These are phyloP conservation scores for Chymomyza caudatula DNA, from an alignment of 2,888 invertebrate species.

Conservation along the genomic window DNA sequence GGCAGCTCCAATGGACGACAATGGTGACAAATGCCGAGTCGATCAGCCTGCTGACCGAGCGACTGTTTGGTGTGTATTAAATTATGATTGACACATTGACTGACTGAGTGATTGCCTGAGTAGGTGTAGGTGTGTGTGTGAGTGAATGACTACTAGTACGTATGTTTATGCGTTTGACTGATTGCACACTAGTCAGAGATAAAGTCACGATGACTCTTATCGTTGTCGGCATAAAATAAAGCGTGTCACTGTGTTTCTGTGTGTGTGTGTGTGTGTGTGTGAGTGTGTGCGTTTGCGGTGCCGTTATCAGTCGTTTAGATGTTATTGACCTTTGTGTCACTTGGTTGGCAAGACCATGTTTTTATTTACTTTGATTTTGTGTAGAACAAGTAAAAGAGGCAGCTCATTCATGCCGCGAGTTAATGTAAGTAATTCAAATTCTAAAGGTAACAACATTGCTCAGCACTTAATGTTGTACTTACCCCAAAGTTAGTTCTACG, in stretches of 20 bases:
- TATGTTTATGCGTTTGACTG: too few relatives aligned
- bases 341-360: not conserved
- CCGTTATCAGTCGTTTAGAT: slow-evolving; percentile 29
- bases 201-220: slow-evolving; percentile 1
- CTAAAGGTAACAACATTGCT: not conserved
- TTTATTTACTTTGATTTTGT: not conserved
- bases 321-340: slow-evolving; percentile 50
- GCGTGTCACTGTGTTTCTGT: not conserved
- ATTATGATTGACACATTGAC: slow-evolving; percentile 71
- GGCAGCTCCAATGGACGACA: not conserved
- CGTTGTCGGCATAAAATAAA: slow-evolving; percentile 6
- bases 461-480: not conserved
- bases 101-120: slow-evolving; percentile 29
- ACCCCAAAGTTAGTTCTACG: not conserved
- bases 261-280: not conserved
- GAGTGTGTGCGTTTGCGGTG: not conserved
- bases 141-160: slow-evolving; percentile 10
- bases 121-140: slow-evolving; percentile 3
- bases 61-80: slow-evolving; percentile 47
- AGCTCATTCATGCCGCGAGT: not conserved
- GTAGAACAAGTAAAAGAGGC: not conserved
- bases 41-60: slow-evolving; percentile 26
- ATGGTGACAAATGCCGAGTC: not conserved
- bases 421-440: not conserved
- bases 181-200: slow-evolving; percentile 19